phyloP scores from a whole-genome alignment of 1,140 invertebrate genomes.

The Aphelinus certus region DNA sequence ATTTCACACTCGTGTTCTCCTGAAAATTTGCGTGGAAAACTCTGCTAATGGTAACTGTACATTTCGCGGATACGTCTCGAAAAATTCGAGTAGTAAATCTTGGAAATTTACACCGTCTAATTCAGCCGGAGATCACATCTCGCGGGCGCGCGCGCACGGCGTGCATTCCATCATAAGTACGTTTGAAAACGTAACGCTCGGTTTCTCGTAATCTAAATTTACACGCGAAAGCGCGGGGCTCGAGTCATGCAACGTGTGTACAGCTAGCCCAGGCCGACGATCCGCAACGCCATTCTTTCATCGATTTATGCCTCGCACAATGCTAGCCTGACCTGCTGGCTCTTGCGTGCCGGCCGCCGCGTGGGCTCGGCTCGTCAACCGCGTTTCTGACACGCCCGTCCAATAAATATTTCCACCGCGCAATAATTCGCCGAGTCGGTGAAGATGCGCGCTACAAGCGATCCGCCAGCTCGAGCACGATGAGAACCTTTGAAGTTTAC shows the following conservation, averaged over 20 bases:
- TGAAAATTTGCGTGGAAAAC: no score
- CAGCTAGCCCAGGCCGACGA: not conserved
- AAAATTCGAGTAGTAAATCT: no score
- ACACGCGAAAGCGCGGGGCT: not conserved
- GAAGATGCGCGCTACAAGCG: constrained; percentile 7
- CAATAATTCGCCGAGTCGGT: constrained; percentile 4
- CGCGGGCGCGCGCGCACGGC: no score
- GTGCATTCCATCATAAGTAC: no score
- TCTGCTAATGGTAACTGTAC: no score
- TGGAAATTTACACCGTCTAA: no score
- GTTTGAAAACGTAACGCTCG: no score
- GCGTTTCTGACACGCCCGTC: constrained; percentile 27
- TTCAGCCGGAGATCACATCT: no score
- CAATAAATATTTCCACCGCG: constrained; percentile 24
- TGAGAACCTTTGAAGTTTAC: constrained; percentile 21
- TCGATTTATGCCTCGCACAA: constrained; percentile 11
- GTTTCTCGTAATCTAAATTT: constrained; percentile 17
- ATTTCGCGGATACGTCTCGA: no score
- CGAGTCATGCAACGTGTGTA: no score
- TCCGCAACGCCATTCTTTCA: constrained; percentile 15
- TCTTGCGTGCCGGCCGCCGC: not conserved
- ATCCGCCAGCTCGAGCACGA: not conserved
- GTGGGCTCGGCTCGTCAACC: constrained; percentile 44
- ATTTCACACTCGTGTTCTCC: no score
- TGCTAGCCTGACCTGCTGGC: no score